phyloP scores from a whole-genome alignment of 2,888 invertebrate species.

The Diploptera punctata region DNA sequence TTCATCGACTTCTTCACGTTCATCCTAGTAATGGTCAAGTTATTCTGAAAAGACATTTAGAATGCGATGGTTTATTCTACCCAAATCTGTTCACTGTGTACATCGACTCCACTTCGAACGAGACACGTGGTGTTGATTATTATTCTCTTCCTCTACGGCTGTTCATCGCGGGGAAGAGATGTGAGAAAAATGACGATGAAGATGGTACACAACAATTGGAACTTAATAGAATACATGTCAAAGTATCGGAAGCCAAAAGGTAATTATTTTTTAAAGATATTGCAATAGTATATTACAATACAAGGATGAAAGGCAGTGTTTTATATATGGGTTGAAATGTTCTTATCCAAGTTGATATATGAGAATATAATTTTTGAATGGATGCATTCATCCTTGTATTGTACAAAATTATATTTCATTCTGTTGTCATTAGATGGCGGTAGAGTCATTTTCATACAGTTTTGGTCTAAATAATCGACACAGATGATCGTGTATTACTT shows the following conservation, averaged over 20 bases:
- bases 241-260: constrained; percentile 78
- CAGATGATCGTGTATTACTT: too few relatives aligned
- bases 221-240: constrained; percentile 59
- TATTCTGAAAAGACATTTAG: constrained; percentile 71
- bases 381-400: too few relatives aligned
- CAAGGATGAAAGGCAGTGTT: too few relatives aligned
- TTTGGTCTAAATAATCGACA: too few relatives aligned
- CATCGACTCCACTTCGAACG: constrained; percentile 82
- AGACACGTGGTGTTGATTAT: constrained; percentile 69
- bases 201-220: constrained; percentile 40
- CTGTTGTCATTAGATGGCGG: too few relatives aligned
- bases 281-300: too few relatives aligned
- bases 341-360: too few relatives aligned
- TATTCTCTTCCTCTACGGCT: constrained; percentile 81
- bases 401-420: too few relatives aligned
- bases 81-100: constrained; percentile 86
- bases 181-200: constrained; percentile 42
- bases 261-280: not conserved
- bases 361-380: too few relatives aligned
- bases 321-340: too few relatives aligned
- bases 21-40: constrained; percentile 77
- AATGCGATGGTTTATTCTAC: constrained; percentile 82
- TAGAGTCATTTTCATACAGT: too few relatives aligned
- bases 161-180: constrained; percentile 58
- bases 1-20: constrained; percentile 77